Evolutionary conservation across 2,797 vertebrate genomes (phyloP), one percentile per base, ranked within the genome.

Genomic region (Chiloscyllium punctatum): DNA sequence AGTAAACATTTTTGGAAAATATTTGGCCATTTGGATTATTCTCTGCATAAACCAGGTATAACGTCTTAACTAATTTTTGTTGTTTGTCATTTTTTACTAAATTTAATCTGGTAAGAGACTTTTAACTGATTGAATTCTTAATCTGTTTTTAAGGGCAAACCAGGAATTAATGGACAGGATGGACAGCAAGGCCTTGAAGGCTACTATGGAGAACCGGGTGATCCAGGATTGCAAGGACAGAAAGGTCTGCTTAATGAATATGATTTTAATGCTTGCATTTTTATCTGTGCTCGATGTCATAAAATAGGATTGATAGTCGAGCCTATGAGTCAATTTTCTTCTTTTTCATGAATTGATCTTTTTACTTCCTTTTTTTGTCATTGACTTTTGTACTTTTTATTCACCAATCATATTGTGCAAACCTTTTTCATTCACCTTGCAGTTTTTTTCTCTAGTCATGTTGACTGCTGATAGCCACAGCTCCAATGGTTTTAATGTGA

Each of bases 161-260:
- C 97, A 96, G 98, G 97, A 96, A 96, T 96, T 95, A 97, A 98
- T 95, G 98, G 97, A 84, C 96, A 74, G 82, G 97, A 97, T 95
- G 98, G 98, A 96, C 97, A 98, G 97, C 95, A 96, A 82, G 97
- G 98, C 77, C 97, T 96, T 62, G 97, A 96, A 96, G 98, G 98
- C 95, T 98, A 98, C 96, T 98, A 98, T 2, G 97, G 98, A 96
- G 98, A 98, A 96, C 95, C 96, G 16, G 98, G 98, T 96, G 98
- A 98, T 79, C 90, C 82, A 18, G 98, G 98, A 88, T 97, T 95
- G 95, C 95, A 97, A 96, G 98, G 98, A 96, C 96, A 96, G 96
- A 96, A 96, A 98, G 97, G 98, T 98, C 96, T 96, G 96, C 48
- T 72, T 74, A 74, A 37, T 94, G 42, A 72, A 13, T 53, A 53